Evolutionary conservation across 2,797 vertebrate genomes (phyloP).

Genomic region (Etheostoma nigrum): DNA sequence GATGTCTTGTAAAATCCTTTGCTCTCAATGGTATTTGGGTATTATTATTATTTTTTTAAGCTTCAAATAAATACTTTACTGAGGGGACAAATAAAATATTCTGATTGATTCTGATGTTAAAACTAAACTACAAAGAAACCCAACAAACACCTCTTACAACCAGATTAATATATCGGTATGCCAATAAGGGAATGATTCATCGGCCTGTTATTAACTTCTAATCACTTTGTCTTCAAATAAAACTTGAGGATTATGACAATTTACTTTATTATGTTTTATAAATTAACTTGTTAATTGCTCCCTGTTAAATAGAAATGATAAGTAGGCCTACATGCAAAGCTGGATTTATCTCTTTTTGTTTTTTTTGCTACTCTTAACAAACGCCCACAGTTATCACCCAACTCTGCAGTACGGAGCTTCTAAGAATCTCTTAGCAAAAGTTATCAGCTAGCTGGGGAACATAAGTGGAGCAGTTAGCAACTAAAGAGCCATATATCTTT

Average conservation of each 20-base stretch:
- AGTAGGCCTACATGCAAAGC: not conserved
- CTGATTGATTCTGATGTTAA: too few species aligned
- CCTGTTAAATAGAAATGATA: not conserved
- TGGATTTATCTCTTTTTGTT: not conserved
- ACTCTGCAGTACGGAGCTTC: too few species aligned
- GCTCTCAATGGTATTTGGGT: too few species aligned
- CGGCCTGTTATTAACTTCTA: not conserved
- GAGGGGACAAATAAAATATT: too few species aligned
- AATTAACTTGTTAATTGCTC: not conserved
- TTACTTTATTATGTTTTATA: not conserved
- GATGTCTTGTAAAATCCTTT: too few species aligned
- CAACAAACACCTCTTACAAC: not conserved
- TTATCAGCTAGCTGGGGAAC: too few species aligned
- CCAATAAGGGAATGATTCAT: not conserved
- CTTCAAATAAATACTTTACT: too few species aligned
- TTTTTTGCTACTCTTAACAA: not conserved
- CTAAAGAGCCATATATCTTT: not conserved
- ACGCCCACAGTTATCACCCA: not conserved
- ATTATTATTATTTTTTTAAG: too few species aligned
- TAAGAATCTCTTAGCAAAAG: not conserved
- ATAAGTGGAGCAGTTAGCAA: too few species aligned
- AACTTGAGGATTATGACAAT: not conserved
- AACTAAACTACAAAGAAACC: slow-evolving; percentile 1
- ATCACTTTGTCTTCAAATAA: not conserved
- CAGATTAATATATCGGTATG: not conserved